These are phyloP conservation scores for Caenorhabditis briggsae DNA, from an alignment of 1,140 invertebrate species.

Conservation along the genomic window DNA sequence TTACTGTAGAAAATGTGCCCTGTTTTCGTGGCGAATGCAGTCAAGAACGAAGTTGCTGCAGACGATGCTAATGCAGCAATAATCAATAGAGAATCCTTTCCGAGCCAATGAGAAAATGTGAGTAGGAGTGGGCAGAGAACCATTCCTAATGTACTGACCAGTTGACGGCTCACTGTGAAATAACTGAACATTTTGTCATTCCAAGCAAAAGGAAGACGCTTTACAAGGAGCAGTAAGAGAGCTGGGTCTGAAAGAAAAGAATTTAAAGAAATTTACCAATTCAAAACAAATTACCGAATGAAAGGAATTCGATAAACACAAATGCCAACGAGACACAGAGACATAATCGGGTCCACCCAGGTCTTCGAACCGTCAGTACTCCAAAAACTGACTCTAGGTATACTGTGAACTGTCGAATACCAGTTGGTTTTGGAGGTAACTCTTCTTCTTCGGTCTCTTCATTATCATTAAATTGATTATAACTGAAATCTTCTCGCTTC, in stretches of 20 bases:
- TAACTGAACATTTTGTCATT: constrained; percentile 61
- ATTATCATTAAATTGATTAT: constrained; percentile 51
- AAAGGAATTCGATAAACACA: constrained; percentile 66
- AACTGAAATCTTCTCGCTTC: constrained; percentile 35
- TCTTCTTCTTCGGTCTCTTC: constrained; percentile 37
- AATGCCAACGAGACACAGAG: constrained; percentile 64
- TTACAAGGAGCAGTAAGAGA: constrained; percentile 63
- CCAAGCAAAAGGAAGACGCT: constrained; percentile 65
- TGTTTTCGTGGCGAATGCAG: constrained; percentile 59
- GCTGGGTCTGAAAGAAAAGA: constrained; percentile 63
- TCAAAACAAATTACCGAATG: constrained; percentile 53
- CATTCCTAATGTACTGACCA: constrained; percentile 41
- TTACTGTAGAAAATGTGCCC: constrained; percentile 58
- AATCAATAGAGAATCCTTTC: constrained; percentile 63
- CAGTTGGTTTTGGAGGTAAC: not conserved
- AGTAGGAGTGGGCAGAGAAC: constrained; percentile 39
- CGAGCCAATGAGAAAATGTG: constrained; percentile 25
- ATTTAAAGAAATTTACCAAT: too few species aligned
- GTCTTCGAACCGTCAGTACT: constrained; percentile 59
- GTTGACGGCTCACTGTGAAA: constrained; percentile 20
- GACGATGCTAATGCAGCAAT: constrained; percentile 49
- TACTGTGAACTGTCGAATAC: constrained; percentile 8
- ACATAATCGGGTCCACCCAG: constrained; percentile 65
- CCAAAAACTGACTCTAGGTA: constrained; percentile 41
- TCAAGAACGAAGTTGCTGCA: constrained; percentile 56